Evolutionary conservation across 2,888 invertebrate genomes (phyloP).

Genomic region (Linnaemya tessellans): DNA sequence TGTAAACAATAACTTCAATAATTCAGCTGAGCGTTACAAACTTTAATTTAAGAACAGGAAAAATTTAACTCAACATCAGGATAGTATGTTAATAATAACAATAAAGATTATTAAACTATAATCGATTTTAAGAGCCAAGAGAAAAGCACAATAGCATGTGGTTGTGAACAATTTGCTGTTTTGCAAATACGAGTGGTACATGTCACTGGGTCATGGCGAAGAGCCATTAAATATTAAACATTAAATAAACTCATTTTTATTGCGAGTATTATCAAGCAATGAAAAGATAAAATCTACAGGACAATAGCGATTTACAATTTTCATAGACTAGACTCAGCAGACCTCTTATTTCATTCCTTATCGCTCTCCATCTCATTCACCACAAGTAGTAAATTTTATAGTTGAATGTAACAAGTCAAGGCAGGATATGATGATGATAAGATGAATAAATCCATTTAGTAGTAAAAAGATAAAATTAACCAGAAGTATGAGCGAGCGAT

Average conservation of each 20-base stretch:
- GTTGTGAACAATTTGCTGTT: background rate
- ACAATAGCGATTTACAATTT: slow-evolving; percentile 11
- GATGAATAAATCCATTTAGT: slow-evolving; percentile 39
- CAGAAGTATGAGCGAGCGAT: slow-evolving; percentile 1
- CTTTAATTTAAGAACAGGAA: background rate
- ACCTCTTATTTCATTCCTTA: background rate
- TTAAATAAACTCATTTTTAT: slow-evolving; percentile 42
- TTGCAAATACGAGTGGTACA: background rate
- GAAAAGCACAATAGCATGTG: background rate
- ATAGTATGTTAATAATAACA: too few relatives aligned
- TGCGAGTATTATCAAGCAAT: slow-evolving; percentile 30
- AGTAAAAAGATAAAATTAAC: slow-evolving; percentile 21
- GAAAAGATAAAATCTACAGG: slow-evolving; percentile 26
- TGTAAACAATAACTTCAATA: too few relatives aligned
- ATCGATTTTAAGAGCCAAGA: background rate
- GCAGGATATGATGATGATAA: slow-evolving; percentile 21
- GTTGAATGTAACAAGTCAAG: background rate
- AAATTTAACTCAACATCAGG: background rate
- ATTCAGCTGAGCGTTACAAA: too few relatives aligned
- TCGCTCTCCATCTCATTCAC: background rate
- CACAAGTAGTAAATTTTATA: background rate
- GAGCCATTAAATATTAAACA: slow-evolving; percentile 32
- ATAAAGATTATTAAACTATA: background rate
- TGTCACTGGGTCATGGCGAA: slow-evolving; percentile 6
- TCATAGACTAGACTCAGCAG: slow-evolving; percentile 6